Evolutionary conservation across 2,797 vertebrate species (phyloP).

Genomic region (Danio kyathit): DNA sequence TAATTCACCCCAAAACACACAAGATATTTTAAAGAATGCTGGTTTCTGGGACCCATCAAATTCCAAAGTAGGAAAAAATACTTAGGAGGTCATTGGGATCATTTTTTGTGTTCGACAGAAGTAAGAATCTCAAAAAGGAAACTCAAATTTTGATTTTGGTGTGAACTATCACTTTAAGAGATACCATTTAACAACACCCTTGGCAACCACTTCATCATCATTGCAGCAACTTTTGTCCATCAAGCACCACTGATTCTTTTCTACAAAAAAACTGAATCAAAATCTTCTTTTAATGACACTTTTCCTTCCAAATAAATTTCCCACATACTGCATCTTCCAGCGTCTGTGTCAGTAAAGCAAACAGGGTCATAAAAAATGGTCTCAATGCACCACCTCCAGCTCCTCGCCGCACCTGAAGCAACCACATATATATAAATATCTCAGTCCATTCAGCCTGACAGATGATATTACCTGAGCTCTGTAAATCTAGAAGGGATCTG

Average conservation of each 20-base stretch:
- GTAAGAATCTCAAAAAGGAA: no score
- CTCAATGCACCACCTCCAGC: slow-evolving; percentile 4
- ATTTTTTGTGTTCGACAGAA: no score
- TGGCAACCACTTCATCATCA: neutral
- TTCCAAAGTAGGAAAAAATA: no score
- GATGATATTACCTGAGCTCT: slow-evolving; percentile 18
- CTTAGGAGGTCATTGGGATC: no score
- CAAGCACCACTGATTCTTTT: neutral
- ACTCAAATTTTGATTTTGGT: no score
- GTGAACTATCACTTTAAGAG: neutral
- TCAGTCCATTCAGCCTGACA: slow-evolving; percentile 13
- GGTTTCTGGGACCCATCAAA: no score
- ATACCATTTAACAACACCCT: neutral
- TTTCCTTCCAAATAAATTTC: slow-evolving; percentile 14
- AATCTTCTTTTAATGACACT: neutral
- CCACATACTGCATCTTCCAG: neutral
- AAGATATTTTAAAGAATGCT: no score
- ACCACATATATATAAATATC: slow-evolving; percentile 9
- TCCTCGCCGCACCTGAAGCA: slow-evolving; percentile 11
- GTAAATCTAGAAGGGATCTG: slow-evolving; percentile 27
- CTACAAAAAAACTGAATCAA: neutral
- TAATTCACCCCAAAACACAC: no score
- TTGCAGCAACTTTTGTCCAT: neutral
- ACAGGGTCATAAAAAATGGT: neutral
- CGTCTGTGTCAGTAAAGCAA: slow-evolving; percentile 15